These are phyloP conservation scores for Nephotettix cincticeps DNA, from an alignment of 1,140 invertebrate species.

Conservation along the genomic window DNA sequence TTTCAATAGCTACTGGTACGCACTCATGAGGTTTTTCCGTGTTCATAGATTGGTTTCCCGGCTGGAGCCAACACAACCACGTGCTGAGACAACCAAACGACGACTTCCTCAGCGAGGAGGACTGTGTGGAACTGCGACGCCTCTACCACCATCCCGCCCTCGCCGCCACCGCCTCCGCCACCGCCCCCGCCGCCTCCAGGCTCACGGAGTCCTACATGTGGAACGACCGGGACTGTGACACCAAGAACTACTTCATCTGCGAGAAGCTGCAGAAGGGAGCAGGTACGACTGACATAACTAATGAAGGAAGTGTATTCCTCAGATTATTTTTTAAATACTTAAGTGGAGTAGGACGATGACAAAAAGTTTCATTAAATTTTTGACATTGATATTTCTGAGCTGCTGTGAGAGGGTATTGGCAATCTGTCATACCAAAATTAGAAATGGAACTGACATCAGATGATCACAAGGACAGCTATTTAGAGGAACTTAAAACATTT, in stretches of 20 bases:
- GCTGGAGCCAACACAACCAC: constrained; percentile 61
- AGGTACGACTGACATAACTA: not conserved
- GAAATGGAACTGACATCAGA: no score
- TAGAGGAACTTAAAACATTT: no score
- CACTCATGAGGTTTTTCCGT: no score
- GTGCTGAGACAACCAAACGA: constrained; percentile 76
- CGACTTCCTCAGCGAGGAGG: constrained; percentile 72
- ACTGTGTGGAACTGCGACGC: constrained; percentile 72
- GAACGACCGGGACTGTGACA: constrained; percentile 73
- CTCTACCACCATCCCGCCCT: constrained; percentile 56
- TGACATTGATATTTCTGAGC: no score
- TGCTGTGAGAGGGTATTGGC: no score
- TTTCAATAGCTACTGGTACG: no score
- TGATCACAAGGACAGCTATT: no score
- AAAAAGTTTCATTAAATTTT: no score
- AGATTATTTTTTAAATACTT: no score
- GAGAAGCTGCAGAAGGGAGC: constrained; percentile 49
- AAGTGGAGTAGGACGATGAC: no score
- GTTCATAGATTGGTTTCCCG: constrained; percentile 75
- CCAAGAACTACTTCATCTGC: constrained; percentile 70
- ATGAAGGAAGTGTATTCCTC: no score
- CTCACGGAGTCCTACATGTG: constrained; percentile 60
- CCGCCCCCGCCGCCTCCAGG: constrained; percentile 43
- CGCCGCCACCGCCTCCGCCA: constrained; percentile 33
- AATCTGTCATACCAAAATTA: no score